phyloP scores from a whole-genome alignment of 2,113 vertebrate species.

The Muscicapa adusta region DNA sequence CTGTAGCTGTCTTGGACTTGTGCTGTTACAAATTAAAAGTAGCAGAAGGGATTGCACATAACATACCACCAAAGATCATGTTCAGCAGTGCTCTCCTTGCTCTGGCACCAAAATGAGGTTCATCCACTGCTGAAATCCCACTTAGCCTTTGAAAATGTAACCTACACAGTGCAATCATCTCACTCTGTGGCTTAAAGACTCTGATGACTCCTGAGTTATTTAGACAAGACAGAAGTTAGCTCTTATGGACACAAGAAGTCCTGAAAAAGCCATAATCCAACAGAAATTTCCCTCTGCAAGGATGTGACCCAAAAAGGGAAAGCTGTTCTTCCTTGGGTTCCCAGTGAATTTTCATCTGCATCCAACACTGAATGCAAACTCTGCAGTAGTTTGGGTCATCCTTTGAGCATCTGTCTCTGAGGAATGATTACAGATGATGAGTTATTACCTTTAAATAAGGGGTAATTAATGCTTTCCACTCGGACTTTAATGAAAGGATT shows the following conservation, averaged over 20 bases:
- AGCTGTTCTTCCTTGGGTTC: neutral
- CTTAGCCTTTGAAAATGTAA: neutral
- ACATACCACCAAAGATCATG: neutral
- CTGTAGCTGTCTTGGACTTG: neutral
- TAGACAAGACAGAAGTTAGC: neutral
- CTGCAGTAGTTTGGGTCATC: conserved; percentile 11
- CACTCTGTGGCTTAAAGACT: neutral
- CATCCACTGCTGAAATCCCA: neutral
- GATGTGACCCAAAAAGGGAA: neutral
- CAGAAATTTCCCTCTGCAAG: neutral
- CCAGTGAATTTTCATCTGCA: neutral
- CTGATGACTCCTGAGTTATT: neutral
- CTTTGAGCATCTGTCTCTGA: neutral
- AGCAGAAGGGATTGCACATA: neutral
- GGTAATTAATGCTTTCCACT: conserved; percentile 45
- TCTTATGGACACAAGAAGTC: neutral
- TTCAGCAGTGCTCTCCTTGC: neutral
- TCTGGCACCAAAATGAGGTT: neutral
- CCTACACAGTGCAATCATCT: neutral
- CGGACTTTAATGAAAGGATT: conserved; percentile 25
- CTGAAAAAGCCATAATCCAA: neutral
- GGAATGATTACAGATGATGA: conserved; percentile 29
- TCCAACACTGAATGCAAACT: neutral
- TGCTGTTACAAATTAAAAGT: neutral
- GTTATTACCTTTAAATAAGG: conserved; percentile 45